Evolutionary conservation across 2,797 vertebrate genomes (phyloP).

Genomic region (Enteromius unitaeniatus): DNA sequence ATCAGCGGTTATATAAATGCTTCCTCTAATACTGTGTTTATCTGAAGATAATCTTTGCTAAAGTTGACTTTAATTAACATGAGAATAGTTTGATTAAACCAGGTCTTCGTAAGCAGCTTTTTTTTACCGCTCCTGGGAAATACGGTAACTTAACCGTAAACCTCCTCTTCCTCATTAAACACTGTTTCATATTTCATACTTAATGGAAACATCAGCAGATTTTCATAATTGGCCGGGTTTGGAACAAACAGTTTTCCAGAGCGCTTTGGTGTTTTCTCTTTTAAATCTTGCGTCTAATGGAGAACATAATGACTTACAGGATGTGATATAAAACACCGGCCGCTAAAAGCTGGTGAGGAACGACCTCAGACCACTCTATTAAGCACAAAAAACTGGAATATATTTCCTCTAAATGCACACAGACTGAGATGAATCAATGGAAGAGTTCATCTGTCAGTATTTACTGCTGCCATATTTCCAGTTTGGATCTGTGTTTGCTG

Average conservation of each 20-base stretch:
- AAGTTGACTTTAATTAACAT: neutral
- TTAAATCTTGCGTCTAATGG: constrained; percentile 19
- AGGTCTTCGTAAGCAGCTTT: neutral
- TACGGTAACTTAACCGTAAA: neutral
- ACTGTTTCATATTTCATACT: neutral
- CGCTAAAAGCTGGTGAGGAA: neutral
- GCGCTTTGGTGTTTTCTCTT: neutral
- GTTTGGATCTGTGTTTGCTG: neutral
- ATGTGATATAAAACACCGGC: constrained; percentile 13
- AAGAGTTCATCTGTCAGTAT: neutral
- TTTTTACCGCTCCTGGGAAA: neutral
- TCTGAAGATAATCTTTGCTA: constrained; percentile 7
- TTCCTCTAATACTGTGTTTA: neutral
- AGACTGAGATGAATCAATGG: neutral
- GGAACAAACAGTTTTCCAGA: neutral
- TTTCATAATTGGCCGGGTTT: neutral
- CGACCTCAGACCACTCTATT: neutral
- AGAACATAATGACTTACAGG: constrained; percentile 23
- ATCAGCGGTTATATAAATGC: too few relatives aligned
- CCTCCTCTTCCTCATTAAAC: neutral
- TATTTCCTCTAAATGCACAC: neutral
- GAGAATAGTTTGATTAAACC: neutral
- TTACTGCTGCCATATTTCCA: neutral
- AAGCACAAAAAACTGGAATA: neutral
- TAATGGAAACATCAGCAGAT: neutral